These are phyloP conservation scores for Acrobasis repandana DNA, from an alignment of 2,888 invertebrate species.

Conservation along the genomic window DNA sequence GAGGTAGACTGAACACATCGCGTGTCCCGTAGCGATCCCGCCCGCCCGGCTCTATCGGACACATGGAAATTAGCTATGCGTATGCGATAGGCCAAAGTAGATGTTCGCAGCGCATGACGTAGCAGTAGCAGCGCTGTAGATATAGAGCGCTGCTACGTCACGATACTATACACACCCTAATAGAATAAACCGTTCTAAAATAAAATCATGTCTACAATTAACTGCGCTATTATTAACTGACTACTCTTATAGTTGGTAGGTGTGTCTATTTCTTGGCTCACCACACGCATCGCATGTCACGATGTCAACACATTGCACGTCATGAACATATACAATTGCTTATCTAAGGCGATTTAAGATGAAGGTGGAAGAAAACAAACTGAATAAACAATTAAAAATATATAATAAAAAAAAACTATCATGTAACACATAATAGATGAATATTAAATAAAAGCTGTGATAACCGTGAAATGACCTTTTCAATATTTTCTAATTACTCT, in stretches of 20 bases:
- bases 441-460: conserved; percentile 6
- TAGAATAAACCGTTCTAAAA: neutral
- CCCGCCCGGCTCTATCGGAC: no score
- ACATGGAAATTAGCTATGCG: no score
- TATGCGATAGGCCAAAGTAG: no score
- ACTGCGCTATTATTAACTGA: neutral
- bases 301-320: neutral
- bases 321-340: neutral
- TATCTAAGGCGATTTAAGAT: neutral
- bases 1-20: no score
- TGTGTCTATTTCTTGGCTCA: conserved; percentile 9
- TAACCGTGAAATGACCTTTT: conserved; percentile 1
- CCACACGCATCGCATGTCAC: no score
- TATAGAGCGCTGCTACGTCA: no score
- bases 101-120: no score
- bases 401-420: conserved; percentile 11
- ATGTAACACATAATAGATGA: neutral
- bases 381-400: conserved; percentile 15
- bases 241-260: neutral
- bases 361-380: neutral
- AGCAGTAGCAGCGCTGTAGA: no score
- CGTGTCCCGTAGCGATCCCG: no score
- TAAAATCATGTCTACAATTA: neutral
- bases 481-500: neutral
- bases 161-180: neutral